phyloP scores from a whole-genome alignment of 2,888 invertebrate genomes.

The Zaprionus bogoriensis region DNA sequence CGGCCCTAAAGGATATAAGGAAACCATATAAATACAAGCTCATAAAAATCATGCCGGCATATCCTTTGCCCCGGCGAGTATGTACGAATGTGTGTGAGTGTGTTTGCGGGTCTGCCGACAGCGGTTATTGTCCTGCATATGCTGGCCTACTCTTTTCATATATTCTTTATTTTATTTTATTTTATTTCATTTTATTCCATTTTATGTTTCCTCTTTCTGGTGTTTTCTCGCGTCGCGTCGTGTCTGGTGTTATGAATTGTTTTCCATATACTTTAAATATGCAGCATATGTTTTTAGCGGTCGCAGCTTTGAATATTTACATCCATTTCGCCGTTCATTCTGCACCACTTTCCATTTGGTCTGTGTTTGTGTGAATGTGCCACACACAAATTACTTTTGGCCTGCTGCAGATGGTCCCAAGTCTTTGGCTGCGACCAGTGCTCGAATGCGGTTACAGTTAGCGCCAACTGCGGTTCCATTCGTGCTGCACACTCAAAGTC shows the following conservation, averaged over 20 bases:
- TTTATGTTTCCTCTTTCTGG: slow-evolving; percentile 12
- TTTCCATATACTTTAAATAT: slow-evolving; percentile 59
- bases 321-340: slow-evolving; percentile 28
- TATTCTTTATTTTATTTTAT: slow-evolving; percentile 19
- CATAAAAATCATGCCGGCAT: slow-evolving; percentile 75
- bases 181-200: slow-evolving; percentile 15
- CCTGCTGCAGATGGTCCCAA: slow-evolving; percentile 40
- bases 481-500: not conserved
- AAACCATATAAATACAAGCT: slow-evolving; percentile 75
- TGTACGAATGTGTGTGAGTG: not conserved
- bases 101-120: slow-evolving; percentile 12
- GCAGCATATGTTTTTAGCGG: slow-evolving; percentile 56
- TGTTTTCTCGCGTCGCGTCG: not conserved
- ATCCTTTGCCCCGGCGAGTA: slow-evolving; percentile 54
- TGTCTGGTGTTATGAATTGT: slow-evolving; percentile 59
- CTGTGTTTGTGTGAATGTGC: slow-evolving; percentile 1
- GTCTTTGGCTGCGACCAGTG: slow-evolving; percentile 9
- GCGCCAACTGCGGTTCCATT: not conserved
- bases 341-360: slow-evolving; percentile 37
- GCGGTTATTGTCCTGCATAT: slow-evolving; percentile 65
- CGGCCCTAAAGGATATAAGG: slow-evolving; percentile 59
- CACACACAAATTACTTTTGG: slow-evolving; percentile 55
- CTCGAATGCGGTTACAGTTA: not conserved
- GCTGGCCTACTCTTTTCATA: slow-evolving; percentile 44
- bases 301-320: slow-evolving; percentile 53